Conservation (phyloP, 1,140 invertebrate genomes). For the Spodoptera frugiperda region DNA sequence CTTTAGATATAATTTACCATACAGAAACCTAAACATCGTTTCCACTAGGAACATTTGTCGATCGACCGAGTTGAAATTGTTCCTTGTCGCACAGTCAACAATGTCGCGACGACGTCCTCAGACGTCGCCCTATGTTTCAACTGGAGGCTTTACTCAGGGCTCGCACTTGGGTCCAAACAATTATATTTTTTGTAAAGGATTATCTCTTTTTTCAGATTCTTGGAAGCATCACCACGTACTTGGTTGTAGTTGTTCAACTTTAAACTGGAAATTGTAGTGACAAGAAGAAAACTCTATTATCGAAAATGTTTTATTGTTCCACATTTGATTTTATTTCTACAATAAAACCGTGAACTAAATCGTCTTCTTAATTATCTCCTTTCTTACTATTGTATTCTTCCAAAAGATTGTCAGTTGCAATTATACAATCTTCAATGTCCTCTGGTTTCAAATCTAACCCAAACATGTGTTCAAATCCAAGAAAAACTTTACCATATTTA, state of each 20-base stretch:
- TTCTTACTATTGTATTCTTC: constrained; percentile 31
- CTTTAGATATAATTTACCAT: too few species aligned
- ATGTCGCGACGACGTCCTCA: too few species aligned
- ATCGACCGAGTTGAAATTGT: too few species aligned
- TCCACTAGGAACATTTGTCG: too few species aligned
- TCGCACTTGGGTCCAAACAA: too few species aligned
- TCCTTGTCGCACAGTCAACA: too few species aligned
- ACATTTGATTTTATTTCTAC: not conserved
- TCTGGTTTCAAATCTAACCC: constrained; percentile 10
- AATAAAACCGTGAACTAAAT: not conserved
- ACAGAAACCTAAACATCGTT: too few species aligned
- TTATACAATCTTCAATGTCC: constrained; percentile 31
- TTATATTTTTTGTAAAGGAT: too few species aligned
- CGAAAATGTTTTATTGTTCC: not conserved
- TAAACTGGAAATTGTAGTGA: constrained; percentile 7
- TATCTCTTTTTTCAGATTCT: constrained; percentile 40
- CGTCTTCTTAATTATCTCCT: not conserved
- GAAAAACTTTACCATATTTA: not conserved
- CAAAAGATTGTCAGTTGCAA: constrained; percentile 25
- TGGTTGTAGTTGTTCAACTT: constrained; percentile 49
- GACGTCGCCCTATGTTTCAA: too few species aligned
- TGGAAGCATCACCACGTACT: constrained; percentile 47
- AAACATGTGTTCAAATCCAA: constrained; percentile 14
- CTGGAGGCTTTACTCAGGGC: too few species aligned
- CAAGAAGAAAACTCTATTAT: not conserved